Percentiles rank a stretch among this genome's conserved stretches.
Evolutionary conservation across 2,797 vertebrate genomes (phyloP).

Genomic region (Xiphorhynchus erythropygius): DNA sequence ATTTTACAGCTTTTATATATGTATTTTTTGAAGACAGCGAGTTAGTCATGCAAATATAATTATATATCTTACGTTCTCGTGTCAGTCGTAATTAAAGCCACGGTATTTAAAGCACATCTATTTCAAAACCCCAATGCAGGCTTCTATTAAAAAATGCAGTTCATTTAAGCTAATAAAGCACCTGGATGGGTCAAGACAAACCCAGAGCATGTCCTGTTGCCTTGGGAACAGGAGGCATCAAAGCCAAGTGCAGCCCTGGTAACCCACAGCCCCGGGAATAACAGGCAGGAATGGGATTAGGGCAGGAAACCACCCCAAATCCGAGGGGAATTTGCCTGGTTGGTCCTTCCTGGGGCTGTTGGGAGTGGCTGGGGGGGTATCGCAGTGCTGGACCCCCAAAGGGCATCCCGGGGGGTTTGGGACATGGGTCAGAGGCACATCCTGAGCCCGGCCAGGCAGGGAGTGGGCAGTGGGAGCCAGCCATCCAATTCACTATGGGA

Average conservation of each 20-base stretch:
- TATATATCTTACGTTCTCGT: neutral
- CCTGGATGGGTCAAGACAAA: neutral
- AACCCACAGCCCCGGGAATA: neutral
- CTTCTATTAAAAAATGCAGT: neutral
- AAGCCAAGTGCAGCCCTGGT: neutral
- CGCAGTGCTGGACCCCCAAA: fast-evolving
- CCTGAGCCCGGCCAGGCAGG: neutral
- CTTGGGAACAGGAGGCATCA: conserved; percentile 5
- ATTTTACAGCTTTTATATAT: neutral
- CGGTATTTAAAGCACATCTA: neutral
- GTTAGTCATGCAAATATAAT: neutral
- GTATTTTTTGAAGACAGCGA: neutral
- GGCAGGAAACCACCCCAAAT: fast-evolving
- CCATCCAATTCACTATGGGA: neutral
- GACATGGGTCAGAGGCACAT: fast-evolving
- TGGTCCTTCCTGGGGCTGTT: fast-evolving
- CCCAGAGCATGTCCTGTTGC: neutral
- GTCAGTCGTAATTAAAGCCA: conserved; percentile 8
- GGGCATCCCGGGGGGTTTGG: neutral
- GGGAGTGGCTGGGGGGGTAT: fast-evolving
- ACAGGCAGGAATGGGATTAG: fast-evolving
- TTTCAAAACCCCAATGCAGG: neutral
- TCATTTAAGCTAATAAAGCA: neutral
- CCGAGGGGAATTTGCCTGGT: fast-evolving
- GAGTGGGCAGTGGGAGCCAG: neutral